Evolutionary conservation across 2,113 vertebrate species (phyloP).

Genomic region (Hiodon tergisus): DNA sequence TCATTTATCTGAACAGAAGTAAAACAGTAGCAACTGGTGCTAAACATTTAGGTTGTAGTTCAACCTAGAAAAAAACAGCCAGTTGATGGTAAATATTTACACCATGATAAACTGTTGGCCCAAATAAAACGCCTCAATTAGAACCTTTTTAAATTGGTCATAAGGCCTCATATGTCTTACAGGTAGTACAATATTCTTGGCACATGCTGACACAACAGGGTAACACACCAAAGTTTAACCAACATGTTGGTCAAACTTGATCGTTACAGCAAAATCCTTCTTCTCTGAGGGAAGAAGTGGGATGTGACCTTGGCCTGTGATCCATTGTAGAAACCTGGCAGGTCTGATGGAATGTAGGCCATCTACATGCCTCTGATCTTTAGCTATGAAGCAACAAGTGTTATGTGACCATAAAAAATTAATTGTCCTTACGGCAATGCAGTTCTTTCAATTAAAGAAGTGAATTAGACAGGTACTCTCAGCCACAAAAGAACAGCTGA

Average conservation of each 20-base stretch:
- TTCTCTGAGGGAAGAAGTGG: background rate
- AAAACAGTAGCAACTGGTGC: too few species aligned
- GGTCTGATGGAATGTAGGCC: too few species aligned
- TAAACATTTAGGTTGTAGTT: too few species aligned
- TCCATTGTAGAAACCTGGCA: too few species aligned
- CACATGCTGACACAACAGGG: slow-evolving; percentile 1
- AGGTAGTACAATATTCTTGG: background rate
- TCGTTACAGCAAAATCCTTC: slow-evolving; percentile 1
- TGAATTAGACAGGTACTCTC: background rate
- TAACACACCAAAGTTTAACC: slow-evolving; percentile 6
- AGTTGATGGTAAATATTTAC: too few species aligned
- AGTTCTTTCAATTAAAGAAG: background rate
- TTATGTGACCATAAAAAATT: background rate
- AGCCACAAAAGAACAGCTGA: background rate
- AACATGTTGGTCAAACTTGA: background rate
- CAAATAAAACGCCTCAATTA: background rate
- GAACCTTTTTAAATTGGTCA: slow-evolving; percentile 2
- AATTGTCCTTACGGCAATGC: background rate
- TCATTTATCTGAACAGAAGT: too few species aligned
- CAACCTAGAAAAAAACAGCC: too few species aligned
- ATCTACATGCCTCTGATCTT: background rate
- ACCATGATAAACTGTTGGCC: background rate
- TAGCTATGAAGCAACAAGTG: background rate
- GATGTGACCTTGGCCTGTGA: too few species aligned
- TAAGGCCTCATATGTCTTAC: slow-evolving; percentile 1